Percentiles rank a stretch among this genome's conserved stretches.
These are phyloP conservation scores for Pelagia noctiluca DNA, from an alignment of 30 jellyfish, hydroid and myxozoan genomes.

Conservation along the genomic window DNA sequence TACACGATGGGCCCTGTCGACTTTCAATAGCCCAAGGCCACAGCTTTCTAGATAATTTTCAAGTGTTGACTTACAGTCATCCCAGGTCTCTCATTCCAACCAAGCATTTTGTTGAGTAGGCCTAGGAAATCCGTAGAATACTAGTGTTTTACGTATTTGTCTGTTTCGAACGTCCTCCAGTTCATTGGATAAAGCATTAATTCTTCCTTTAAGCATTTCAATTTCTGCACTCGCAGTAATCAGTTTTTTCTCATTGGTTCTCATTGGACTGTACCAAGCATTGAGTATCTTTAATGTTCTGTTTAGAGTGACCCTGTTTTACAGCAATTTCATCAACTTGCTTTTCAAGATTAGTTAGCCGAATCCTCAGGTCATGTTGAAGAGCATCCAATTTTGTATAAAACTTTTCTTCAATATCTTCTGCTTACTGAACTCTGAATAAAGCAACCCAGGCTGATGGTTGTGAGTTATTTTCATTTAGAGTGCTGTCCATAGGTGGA, in stretches of 20 bases:
- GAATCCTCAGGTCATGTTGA: slow-evolving; percentile 39
- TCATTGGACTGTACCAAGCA: slow-evolving; percentile 2
- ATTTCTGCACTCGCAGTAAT: slow-evolving; percentile 1
- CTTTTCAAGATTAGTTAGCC: slow-evolving; percentile 25
- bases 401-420: neutral
- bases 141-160: neutral
- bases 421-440: slow-evolving; percentile 1
- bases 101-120: neutral
- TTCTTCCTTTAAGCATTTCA: neutral
- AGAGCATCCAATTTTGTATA: neutral
- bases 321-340: slow-evolving; percentile 19
- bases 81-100: neutral
- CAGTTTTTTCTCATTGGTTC: slow-evolving; percentile 19
- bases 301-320: slow-evolving; percentile 17
- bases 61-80: slow-evolving; percentile 3
- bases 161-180: slow-evolving; percentile 4
- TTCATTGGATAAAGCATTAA: neutral
- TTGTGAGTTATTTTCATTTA: neutral
- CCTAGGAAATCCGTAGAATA: slow-evolving; percentile 5
- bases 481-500: slow-evolving; percentile 5
- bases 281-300: neutral
- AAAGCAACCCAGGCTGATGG: slow-evolving; percentile 7
- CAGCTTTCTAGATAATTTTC: slow-evolving; percentile 11
- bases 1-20: slow-evolving; percentile 28
- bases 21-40: slow-evolving; percentile 22